Evolutionary conservation across 2,888 invertebrate species (phyloP).

Genomic region (Lordiphosa andalusiaca): DNA sequence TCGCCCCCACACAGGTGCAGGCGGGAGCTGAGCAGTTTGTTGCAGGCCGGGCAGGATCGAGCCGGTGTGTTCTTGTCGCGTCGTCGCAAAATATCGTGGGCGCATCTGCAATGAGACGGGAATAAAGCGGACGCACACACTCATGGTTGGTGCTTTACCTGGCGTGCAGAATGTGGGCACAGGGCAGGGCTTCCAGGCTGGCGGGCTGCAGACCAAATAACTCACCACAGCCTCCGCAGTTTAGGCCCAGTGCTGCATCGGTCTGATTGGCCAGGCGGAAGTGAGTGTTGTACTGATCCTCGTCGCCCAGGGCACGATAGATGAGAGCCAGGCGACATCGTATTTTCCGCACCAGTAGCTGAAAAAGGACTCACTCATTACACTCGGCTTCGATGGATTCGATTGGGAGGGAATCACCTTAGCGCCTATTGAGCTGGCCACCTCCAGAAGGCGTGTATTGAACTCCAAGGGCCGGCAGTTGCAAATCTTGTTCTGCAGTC

Average conservation of each 20-base stretch:
- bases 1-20: conserved; percentile 81
- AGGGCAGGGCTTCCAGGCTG: conserved; percentile 89
- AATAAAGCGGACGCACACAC: background rate
- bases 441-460: conserved; percentile 90
- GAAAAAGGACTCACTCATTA: conserved; percentile 27
- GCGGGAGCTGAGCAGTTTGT: conserved; percentile 85
- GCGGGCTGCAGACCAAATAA: conserved; percentile 87
- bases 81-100: conserved; percentile 84
- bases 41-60: conserved; percentile 86
- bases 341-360: conserved; percentile 90
- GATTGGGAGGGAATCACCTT: conserved; percentile 82
- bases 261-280: conserved; percentile 84
- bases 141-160: conserved; percentile 81
- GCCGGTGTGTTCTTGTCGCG: conserved; percentile 84
- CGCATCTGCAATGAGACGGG: conserved; percentile 81
- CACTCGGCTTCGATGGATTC: too few relatives aligned
- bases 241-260: conserved; percentile 86
- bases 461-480: conserved; percentile 93
- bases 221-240: conserved; percentile 91
- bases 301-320: conserved; percentile 90
- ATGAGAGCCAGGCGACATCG: conserved; percentile 89
- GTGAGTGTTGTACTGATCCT: conserved; percentile 88
- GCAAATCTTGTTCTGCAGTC: conserved; percentile 89
- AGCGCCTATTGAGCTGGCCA: conserved; percentile 92
- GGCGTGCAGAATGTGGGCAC: conserved; percentile 92